These are phyloP conservation scores for Labia minor DNA, from an alignment of 2,888 invertebrate species.

Conservation along the genomic window DNA sequence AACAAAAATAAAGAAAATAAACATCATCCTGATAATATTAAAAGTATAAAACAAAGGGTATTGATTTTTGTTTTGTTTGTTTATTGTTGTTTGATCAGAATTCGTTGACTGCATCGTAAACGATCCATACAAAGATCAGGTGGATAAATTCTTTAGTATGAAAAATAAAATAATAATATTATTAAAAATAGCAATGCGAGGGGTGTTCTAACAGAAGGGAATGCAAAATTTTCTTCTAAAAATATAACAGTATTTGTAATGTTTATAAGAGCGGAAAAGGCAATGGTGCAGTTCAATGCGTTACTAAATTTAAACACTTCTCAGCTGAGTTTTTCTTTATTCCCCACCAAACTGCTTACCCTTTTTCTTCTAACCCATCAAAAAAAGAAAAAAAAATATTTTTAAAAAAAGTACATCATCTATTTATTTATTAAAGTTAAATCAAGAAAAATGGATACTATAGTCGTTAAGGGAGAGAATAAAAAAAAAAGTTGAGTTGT, in stretches of 20 bases:
- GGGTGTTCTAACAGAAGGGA: no score
- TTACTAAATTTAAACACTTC: neutral
- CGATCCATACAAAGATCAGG: no score
- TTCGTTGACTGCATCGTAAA: no score
- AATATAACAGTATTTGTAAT: neutral
- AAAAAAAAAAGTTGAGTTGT: neutral
- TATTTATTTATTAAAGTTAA: conserved; percentile 13
- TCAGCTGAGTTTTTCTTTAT: no score
- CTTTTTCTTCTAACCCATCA: neutral
- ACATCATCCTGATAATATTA: no score
- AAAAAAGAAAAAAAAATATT: neutral
- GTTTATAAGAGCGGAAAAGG: neutral
- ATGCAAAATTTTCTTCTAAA: conserved; percentile 3
- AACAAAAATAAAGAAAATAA: no score
- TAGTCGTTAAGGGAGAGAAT: neutral
- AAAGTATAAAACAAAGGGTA: no score
- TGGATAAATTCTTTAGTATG: neutral
- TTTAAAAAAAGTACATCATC: neutral
- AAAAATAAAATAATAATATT: neutral
- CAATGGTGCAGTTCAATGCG: neutral
- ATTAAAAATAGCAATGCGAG: neutral
- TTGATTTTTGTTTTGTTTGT: no score
- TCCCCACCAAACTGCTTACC: no score
- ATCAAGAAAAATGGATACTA: conserved; percentile 2
- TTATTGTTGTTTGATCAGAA: no score